Percentiles rank a stretch among this genome's conserved stretches.
These are phyloP conservation scores for Grammomys dolichurus DNA, from an alignment of 2,113 vertebrate genomes.

Conservation along the genomic window DNA sequence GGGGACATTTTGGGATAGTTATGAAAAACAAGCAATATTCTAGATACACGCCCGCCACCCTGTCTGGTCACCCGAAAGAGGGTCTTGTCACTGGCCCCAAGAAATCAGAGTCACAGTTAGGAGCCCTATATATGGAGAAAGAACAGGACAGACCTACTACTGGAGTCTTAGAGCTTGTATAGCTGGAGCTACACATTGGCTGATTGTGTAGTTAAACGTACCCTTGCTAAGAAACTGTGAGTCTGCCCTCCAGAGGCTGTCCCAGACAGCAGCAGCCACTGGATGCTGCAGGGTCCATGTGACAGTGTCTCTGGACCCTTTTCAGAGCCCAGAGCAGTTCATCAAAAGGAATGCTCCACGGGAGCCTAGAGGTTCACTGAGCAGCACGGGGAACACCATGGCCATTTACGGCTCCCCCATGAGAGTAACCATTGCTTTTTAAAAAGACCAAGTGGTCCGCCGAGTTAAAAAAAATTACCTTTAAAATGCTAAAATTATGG, in stretches of 20 bases:
- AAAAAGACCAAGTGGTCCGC: neutral
- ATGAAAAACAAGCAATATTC: rapidly evolving
- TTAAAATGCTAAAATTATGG: neutral
- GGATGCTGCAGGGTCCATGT: rapidly evolving
- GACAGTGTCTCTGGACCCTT: rapidly evolving
- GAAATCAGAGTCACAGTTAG: neutral
- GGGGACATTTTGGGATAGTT: rapidly evolving
- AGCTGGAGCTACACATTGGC: neutral
- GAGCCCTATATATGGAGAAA: neutral
- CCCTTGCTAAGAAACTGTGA: no score
- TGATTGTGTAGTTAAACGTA: neutral
- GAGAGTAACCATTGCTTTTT: neutral
- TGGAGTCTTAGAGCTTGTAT: neutral
- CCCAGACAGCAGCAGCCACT: neutral
- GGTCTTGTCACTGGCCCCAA: rapidly evolving
- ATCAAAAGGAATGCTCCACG: rapidly evolving
- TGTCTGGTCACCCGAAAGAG: rapidly evolving
- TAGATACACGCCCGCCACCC: rapidly evolving
- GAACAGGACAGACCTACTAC: neutral
- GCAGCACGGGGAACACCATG: rapidly evolving
- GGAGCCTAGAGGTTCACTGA: rapidly evolving
- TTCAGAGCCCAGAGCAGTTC: rapidly evolving
- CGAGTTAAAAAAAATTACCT: conserved; percentile 3
- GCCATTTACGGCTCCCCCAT: rapidly evolving
- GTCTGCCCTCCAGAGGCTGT: rapidly evolving